Conservation (phyloP, 1,140 invertebrate genomes). For the Pygmarrhopalites habei region DNA sequence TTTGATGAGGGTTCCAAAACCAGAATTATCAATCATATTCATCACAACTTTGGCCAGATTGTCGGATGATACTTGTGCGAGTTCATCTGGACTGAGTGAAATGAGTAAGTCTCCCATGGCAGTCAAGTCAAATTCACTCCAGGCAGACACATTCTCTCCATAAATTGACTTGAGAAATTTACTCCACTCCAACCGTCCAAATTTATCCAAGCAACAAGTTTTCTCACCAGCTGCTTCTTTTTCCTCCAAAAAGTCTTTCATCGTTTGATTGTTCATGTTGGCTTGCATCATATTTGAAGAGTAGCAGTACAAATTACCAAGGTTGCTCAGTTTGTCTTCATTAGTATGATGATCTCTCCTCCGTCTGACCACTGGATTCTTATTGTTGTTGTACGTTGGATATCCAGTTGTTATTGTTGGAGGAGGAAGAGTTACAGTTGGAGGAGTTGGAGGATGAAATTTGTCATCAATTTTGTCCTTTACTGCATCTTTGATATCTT, state of each 20-base stretch:
- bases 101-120: conserved; percentile 34
- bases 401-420: not conserved
- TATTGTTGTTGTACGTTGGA: not conserved
- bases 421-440: not conserved
- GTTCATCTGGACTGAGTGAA: conserved; percentile 18
- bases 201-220: conserved; percentile 30
- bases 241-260: conserved; percentile 23
- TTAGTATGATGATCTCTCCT: not conserved
- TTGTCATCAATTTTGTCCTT: too few relatives aligned
- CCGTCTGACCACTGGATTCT: too few relatives aligned
- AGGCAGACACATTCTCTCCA: conserved; percentile 26
- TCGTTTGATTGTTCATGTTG: not conserved
- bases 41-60: conserved; percentile 20
- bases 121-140: conserved; percentile 26
- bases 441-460: too few relatives aligned
- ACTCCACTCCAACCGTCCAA: conserved; percentile 20
- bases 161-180: conserved; percentile 21
- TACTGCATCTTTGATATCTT: too few relatives aligned
- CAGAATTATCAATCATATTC: conserved; percentile 17
- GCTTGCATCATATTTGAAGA: conserved; percentile 1
- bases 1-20: not conserved
- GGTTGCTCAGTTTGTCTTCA: not conserved
- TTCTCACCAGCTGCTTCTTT: conserved; percentile 24
- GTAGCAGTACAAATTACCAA: conserved; percentile 35
- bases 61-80: conserved; percentile 23